Evolutionary conservation across 2,888 invertebrate genomes (phyloP).

Genomic region (Drosophila pegasa): DNA sequence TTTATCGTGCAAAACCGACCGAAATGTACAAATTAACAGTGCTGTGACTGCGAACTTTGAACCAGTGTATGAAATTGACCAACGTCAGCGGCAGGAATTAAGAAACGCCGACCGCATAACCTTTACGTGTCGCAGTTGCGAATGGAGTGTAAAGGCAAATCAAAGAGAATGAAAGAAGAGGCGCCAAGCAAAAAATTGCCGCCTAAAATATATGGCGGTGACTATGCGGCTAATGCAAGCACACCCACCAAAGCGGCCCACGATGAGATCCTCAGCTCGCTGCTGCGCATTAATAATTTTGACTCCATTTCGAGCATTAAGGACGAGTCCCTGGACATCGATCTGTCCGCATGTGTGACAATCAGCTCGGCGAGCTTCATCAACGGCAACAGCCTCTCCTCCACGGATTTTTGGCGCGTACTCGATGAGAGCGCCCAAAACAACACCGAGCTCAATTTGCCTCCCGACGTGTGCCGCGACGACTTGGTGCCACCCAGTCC

Average conservation of each 20-base stretch:
- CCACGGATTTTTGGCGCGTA: slow-evolving; percentile 84
- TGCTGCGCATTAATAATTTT: slow-evolving; percentile 83
- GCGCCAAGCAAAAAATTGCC: slow-evolving; percentile 84
- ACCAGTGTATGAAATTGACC: slow-evolving; percentile 41
- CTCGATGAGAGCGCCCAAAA: slow-evolving; percentile 83
- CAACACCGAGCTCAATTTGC: slow-evolving; percentile 71
- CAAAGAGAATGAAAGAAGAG: slow-evolving; percentile 83
- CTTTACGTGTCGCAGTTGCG: slow-evolving; percentile 78
- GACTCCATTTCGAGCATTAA: slow-evolving; percentile 84
- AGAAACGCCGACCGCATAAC: slow-evolving; percentile 82
- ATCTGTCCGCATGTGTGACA: slow-evolving; percentile 84
- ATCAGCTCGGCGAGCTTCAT: slow-evolving; percentile 82
- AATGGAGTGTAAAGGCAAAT: slow-evolving; percentile 78
- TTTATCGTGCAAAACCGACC: slow-evolving; percentile 52
- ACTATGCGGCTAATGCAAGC: slow-evolving; percentile 53
- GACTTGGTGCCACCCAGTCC: slow-evolving; percentile 36
- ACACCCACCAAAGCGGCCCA: slow-evolving; percentile 79
- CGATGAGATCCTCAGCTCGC: slow-evolving; percentile 83
- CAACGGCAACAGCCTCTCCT: slow-evolving; percentile 82
- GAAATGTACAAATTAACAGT: slow-evolving; percentile 50
- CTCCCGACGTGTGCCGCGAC: slow-evolving; percentile 60
- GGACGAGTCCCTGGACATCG: slow-evolving; percentile 84
- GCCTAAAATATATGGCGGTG: slow-evolving; percentile 82
- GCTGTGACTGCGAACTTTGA: slow-evolving; percentile 38
- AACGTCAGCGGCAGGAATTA: slow-evolving; percentile 37